Conservation (phyloP, 2,797 vertebrate species). For the Clarias platycephalus region DNA sequence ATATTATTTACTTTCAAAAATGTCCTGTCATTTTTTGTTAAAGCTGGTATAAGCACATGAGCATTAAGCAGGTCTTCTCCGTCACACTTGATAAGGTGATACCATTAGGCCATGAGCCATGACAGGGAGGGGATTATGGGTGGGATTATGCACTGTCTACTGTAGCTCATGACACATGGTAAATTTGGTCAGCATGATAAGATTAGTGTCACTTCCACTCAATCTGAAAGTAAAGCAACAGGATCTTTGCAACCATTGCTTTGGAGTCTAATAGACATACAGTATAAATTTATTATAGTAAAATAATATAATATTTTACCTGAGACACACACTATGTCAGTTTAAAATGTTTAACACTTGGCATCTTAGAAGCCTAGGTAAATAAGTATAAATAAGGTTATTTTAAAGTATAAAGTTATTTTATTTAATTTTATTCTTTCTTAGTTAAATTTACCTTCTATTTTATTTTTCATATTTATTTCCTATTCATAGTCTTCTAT, state of each 20-base stretch:
- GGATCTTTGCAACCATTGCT: conserved; percentile 25
- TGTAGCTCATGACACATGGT: conserved; percentile 69
- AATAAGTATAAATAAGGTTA: neutral
- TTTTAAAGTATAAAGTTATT: no score
- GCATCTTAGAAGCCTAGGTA: neutral
- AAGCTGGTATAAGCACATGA: conserved; percentile 14
- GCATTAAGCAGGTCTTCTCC: neutral
- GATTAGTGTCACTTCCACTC: conserved; percentile 46
- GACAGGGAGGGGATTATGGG: conserved; percentile 70
- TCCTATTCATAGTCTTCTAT: no score
- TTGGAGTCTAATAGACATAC: neutral
- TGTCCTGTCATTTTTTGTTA: neutral
- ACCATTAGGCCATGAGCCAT: conserved; percentile 66
- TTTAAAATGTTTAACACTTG: neutral
- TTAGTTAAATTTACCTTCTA: no score
- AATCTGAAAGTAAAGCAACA: conserved; percentile 40
- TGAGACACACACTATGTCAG: neutral
- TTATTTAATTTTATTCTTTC: no score
- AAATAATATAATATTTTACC: neutral
- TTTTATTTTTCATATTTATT: no score
- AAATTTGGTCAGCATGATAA: conserved; percentile 69
- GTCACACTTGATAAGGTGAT: conserved; percentile 66
- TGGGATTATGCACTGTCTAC: conserved; percentile 73
- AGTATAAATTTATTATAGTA: neutral
- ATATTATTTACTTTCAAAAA: neutral